Conservation (phyloP, 2,888 invertebrate genomes). For the Autographa pulchrina region DNA sequence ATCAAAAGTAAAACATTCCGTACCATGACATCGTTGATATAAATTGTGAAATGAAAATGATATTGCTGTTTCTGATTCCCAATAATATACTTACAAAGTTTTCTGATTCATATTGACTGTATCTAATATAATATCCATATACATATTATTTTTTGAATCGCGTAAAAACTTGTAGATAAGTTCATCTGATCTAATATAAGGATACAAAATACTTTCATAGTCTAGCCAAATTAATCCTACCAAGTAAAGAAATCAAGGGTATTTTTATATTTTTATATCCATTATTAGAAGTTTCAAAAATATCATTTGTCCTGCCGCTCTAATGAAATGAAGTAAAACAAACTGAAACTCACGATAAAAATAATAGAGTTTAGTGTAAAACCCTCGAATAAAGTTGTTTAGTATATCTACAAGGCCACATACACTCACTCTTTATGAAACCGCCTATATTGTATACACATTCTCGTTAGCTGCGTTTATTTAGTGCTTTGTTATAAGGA, state of each 20-base stretch:
- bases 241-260: too few relatives aligned
- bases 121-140: too few relatives aligned
- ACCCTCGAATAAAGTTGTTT: background rate
- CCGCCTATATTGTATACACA: background rate
- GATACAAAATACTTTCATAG: too few relatives aligned
- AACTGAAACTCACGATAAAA: background rate
- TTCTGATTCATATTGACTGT: background rate
- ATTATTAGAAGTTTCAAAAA: too few relatives aligned
- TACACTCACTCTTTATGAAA: background rate
- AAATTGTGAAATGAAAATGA: conserved; percentile 11
- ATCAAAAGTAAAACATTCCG: conserved; percentile 21
- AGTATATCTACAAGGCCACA: background rate
- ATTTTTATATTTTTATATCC: too few relatives aligned
- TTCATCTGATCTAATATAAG: too few relatives aligned
- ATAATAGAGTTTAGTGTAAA: background rate
- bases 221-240: too few relatives aligned
- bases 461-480: conserved; percentile 19
- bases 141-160: too few relatives aligned
- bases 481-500: conserved; percentile 30
- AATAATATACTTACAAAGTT: background rate
- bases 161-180: too few relatives aligned
- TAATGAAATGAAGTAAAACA: too few relatives aligned
- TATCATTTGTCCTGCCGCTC: too few relatives aligned
- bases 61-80: conserved; percentile 2
- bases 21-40: background rate